Conservation (phyloP, 2,113 vertebrate species). For the Muscicapa adusta region DNA sequence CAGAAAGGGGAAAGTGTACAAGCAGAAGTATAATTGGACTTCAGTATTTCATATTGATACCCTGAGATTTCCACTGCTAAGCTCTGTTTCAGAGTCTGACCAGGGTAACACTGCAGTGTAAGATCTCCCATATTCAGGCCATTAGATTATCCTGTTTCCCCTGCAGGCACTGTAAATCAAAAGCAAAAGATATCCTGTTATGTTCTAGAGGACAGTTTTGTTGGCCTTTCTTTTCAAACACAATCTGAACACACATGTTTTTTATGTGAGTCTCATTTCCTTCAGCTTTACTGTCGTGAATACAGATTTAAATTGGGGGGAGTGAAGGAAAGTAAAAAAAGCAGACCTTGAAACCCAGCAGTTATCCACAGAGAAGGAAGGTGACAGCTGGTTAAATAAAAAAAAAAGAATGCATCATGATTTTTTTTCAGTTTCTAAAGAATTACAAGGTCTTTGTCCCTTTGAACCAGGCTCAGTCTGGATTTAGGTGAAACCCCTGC, state of each 20-base stretch:
- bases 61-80: slow-evolving; percentile 25
- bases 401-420: neutral
- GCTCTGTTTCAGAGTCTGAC: neutral
- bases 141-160: neutral
- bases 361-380: neutral
- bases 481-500: neutral
- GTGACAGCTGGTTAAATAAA: neutral
- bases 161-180: slow-evolving; percentile 11
- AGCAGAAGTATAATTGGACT: slow-evolving; percentile 42
- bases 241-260: slow-evolving; percentile 23
- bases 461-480: neutral
- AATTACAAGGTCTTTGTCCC: neutral
- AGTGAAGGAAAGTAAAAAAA: neutral
- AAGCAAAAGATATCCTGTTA: slow-evolving; percentile 29
- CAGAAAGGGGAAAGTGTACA: slow-evolving; percentile 37
- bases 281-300: slow-evolving; percentile 10
- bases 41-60: slow-evolving; percentile 42
- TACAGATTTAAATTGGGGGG: neutral
- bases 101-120: neutral
- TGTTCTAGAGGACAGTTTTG: slow-evolving; percentile 16
- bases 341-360: neutral
- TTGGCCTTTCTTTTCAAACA: slow-evolving; percentile 35
- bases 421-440: neutral
- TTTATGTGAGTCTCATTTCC: slow-evolving; percentile 10
- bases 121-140: slow-evolving; percentile 22